Evolutionary conservation across 2,888 invertebrate species (phyloP).

Genomic region (Pristionchus japonicus): DNA sequence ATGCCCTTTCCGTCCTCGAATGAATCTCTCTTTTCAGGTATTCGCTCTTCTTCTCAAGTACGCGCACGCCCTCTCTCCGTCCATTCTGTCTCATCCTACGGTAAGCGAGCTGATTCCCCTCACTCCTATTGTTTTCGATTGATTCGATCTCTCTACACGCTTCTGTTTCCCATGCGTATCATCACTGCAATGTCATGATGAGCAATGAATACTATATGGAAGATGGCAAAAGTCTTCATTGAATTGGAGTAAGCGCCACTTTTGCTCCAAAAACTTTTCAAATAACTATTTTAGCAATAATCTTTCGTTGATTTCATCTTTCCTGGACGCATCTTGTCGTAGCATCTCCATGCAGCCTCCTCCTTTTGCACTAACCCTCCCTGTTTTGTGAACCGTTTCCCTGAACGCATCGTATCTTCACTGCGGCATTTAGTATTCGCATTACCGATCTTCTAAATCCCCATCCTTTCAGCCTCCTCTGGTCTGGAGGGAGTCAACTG

Average conservation of each 20-base stretch:
- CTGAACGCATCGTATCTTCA: too few species aligned
- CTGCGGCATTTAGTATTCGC: too few species aligned
- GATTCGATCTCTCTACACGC: background rate
- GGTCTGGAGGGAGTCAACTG: conserved; percentile 70
- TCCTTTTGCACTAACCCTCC: too few species aligned
- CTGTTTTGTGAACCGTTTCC: too few species aligned
- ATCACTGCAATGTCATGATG: too few species aligned
- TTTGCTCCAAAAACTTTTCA: background rate
- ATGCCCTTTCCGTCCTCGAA: too few species aligned
- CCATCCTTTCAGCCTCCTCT: too few species aligned
- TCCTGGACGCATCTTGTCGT: background rate
- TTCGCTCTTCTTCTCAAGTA: conserved; percentile 21
- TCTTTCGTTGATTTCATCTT: background rate
- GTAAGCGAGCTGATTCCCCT: conserved; percentile 28
- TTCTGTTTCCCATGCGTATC: background rate
- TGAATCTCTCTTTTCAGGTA: background rate
- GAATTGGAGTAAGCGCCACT: too few species aligned
- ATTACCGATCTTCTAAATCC: too few species aligned
- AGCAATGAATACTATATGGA: too few species aligned
- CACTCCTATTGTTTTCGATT: background rate
- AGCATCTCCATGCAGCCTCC: conserved; percentile 58
- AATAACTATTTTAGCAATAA: too few species aligned
- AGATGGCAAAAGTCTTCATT: too few species aligned
- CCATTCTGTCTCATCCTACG: conserved; percentile 34
- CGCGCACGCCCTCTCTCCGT: conserved; percentile 40